phyloP scores from a whole-genome alignment of 2,888 invertebrate species.

The Archips xylosteana region DNA sequence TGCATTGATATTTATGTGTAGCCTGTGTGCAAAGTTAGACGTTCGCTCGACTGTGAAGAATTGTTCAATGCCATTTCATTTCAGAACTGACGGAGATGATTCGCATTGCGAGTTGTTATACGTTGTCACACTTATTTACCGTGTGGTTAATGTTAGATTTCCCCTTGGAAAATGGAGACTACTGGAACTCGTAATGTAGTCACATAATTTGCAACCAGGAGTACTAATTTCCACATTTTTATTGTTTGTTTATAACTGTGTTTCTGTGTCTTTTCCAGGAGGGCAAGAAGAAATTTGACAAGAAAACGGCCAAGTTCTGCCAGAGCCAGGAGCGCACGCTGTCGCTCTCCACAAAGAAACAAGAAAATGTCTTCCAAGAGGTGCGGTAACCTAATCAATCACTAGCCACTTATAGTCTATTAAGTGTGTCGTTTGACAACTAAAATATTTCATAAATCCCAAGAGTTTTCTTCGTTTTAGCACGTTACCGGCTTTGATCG shows the following conservation, averaged over 20 bases:
- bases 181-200: too few species aligned
- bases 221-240: too few species aligned
- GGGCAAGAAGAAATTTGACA: constrained; percentile 98
- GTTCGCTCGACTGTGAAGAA: neutral
- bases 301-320: constrained; percentile 98
- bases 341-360: constrained; percentile 96
- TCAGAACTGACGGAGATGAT: neutral
- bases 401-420: too few species aligned
- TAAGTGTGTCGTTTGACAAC: too few species aligned
- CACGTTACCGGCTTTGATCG: too few species aligned
- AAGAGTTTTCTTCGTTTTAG: too few species aligned
- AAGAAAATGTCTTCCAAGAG: constrained; percentile 96
- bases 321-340: constrained; percentile 98
- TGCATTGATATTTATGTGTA: neutral
- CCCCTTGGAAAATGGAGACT: too few species aligned
- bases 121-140: neutral
- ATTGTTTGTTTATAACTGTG: too few species aligned
- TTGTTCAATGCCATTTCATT: constrained; percentile 4
- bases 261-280: constrained; percentile 84
- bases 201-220: too few species aligned
- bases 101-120: neutral
- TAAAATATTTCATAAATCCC: too few species aligned
- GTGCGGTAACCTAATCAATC: constrained; percentile 75
- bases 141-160: neutral
- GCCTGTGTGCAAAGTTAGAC: neutral